Evolutionary conservation across 2,888 invertebrate species (phyloP).

Genomic region (Allygus modestus): DNA sequence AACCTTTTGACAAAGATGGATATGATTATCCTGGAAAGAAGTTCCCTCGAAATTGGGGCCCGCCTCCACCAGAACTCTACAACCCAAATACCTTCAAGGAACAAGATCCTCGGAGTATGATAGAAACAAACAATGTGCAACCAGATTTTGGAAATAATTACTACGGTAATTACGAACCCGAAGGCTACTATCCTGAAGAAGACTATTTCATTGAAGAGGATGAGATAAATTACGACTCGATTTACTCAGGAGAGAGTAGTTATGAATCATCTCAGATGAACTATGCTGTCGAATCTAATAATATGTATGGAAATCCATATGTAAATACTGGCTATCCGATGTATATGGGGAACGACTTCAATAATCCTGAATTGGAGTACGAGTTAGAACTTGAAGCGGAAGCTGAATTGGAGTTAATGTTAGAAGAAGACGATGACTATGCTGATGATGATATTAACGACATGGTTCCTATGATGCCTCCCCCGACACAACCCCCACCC

Average conservation of each 20-base stretch:
- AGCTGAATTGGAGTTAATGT: neutral
- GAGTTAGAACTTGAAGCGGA: neutral
- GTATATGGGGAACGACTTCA: slow-evolving; percentile 24
- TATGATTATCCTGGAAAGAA: slow-evolving; percentile 33
- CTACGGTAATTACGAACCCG: slow-evolving; percentile 11
- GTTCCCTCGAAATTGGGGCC: slow-evolving; percentile 32
- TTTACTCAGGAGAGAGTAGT: slow-evolving; percentile 23
- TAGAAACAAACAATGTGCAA: slow-evolving; percentile 19
- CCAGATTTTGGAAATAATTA: slow-evolving; percentile 33
- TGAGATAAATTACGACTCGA: slow-evolving; percentile 9
- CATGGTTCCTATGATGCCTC: slow-evolving; percentile 11
- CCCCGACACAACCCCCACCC: slow-evolving; percentile 12
- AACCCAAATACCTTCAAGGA: slow-evolving; percentile 15
- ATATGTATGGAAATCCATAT: slow-evolving; percentile 2
- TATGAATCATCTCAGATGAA: slow-evolving; percentile 29
- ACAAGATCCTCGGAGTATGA: slow-evolving; percentile 27
- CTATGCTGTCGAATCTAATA: slow-evolving; percentile 8
- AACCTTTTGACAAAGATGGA: slow-evolving; percentile 26
- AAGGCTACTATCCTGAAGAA: slow-evolving; percentile 24
- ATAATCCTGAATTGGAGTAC: neutral
- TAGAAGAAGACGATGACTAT: slow-evolving; percentile 20
- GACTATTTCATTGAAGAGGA: slow-evolving; percentile 27
- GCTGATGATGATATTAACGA: slow-evolving; percentile 12
- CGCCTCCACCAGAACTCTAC: slow-evolving; percentile 32
- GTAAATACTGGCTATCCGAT: slow-evolving; percentile 5